Evolutionary conservation across 2,888 invertebrate species (phyloP), one percentile per base, ranked within the genome.

Genomic region (Bugula neritina): DNA sequence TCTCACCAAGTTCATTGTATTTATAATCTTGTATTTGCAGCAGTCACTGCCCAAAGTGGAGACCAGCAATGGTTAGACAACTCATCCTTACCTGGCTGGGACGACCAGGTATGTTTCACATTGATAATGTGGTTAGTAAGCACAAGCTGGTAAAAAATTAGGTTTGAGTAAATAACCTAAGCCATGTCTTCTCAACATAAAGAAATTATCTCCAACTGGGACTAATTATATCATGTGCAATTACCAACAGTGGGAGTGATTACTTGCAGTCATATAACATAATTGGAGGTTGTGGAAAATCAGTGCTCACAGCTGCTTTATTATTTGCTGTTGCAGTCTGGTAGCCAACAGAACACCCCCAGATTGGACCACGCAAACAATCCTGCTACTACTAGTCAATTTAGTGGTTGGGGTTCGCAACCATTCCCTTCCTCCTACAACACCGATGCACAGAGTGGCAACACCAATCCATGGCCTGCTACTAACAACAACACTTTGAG

Each of bases 371-470:
- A 63, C 27, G 21, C 63, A 25, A 63, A 21, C 63, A 63, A 63
- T 63, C 63, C 63, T 31, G 63, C 27, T 27, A 63, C 63, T 25
- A 63, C 63, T 25, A 57, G 57, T 57, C 63, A 63, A 31, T 63
- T 63, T 27, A 63, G 25, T 25, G 63, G 63, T 31, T 63, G 63
- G 63, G 63, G 63, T 27, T 31, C 63, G 13, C 63, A 63, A 27
- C 27, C 63, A 13, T 34, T 63, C 63, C 27, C 63, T 5, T 63
- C 63, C 29, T 25, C 63, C 1, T 63, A 25, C 27, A n/a, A 2
- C 27, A 34, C 2, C 10, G 21, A 21, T 27, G 27, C 63, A 13
- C n/a, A n/a, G 25, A 25, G 13, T n/a, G 55, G 55, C 55, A 31
- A n/a, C 63, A 29, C 21, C 3, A 25, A 31, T 21, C 5, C 25